Evolutionary conservation across 2,113 vertebrate genomes (phyloP).

Genomic region (Nothobranchius kuhntae): DNA sequence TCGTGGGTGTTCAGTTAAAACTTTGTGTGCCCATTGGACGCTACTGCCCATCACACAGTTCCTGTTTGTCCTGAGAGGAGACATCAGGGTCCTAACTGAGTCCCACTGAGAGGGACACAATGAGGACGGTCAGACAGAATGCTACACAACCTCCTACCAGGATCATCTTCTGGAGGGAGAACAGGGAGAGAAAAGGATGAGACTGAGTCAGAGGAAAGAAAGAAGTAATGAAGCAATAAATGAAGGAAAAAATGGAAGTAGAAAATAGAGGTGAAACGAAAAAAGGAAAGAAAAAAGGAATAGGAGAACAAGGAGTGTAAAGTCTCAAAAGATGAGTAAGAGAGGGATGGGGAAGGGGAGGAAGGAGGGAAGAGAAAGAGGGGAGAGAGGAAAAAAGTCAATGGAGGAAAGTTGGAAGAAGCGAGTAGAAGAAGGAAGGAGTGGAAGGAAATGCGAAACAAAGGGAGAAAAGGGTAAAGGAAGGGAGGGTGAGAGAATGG

Average conservation of each 20-base stretch:
- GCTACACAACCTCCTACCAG: slow-evolving; percentile 74
- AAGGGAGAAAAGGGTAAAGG: background rate
- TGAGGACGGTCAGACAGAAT: slow-evolving; percentile 64
- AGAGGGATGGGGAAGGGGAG: background rate
- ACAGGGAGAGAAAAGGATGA: slow-evolving; percentile 29
- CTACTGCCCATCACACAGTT: too few species aligned
- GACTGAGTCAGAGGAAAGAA: slow-evolving; percentile 1
- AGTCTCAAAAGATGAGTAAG: background rate
- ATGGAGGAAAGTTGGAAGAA: background rate
- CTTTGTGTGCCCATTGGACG: too few species aligned
- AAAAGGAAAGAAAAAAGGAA: too few species aligned
- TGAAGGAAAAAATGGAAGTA: background rate
- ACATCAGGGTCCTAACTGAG: slow-evolving; percentile 63
- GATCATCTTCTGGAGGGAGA: slow-evolving; percentile 73
- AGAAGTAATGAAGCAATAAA: background rate
- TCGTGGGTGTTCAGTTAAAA: too few species aligned
- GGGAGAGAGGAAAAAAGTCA: background rate
- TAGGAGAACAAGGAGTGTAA: slow-evolving; percentile 17
- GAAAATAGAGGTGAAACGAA: background rate
- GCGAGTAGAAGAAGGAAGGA: background rate
- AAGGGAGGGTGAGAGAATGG: background rate
- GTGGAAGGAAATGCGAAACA: background rate
- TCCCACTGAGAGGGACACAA: slow-evolving; percentile 71
- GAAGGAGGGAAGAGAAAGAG: too few species aligned
- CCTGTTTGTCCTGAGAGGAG: slow-evolving; percentile 8